Base-by-base conservation (phyloP, 2,888 invertebrate genomes). In the Netelia fuscicornis region DNA sequence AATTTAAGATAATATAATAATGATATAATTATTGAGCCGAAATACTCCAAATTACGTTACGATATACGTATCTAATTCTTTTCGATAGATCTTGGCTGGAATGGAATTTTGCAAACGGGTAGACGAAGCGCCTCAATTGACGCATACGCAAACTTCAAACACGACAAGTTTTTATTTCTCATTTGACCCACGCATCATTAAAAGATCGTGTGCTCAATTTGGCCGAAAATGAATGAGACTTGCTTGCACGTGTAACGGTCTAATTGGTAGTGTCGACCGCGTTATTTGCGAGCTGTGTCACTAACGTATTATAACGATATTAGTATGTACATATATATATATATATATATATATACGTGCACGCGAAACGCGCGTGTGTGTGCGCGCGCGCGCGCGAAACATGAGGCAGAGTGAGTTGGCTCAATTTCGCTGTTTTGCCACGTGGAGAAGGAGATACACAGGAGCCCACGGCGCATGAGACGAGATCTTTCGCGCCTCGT, bases 391-490 rank as follows among this genome's bases (percentile, higher is more conserved):
- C 17, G 17, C 17, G 17, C 17, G 52, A 6, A 58, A 58, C 20
- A 17, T 8, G n/a, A 9, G n/a, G 9, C 17, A 17, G 58, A 20
- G 48, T 20, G 70, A 52, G 70, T 52, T 37, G 62, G 44, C 52
- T 79, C 62, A n/a, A 37, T 30, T 20, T 70, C 30, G 42, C 17
- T 67, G 30, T 37, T 8, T 54, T 23, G 78, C 78, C 78, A 79
- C 78, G 70, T 79, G 78, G 60, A 52, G 44, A 25, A 25, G 2
- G 62, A 78, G 70, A 70, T 78, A 9, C 48, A 58, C 67, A 68
- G 11, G 48, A 48, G 67, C 42, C 13, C 58, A 67, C 74, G 30
- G 56, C 62, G 74, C 42, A 11, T 62, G 70, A 81, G 81, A 68
- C 70, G 58, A 75, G 54, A 44, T 75, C 62, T 60, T 42, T 60